Percentiles rank a stretch among this genome's conserved stretches.
phyloP scores from a whole-genome alignment of 2,888 invertebrate genomes.

The Aleiodes testaceus region DNA sequence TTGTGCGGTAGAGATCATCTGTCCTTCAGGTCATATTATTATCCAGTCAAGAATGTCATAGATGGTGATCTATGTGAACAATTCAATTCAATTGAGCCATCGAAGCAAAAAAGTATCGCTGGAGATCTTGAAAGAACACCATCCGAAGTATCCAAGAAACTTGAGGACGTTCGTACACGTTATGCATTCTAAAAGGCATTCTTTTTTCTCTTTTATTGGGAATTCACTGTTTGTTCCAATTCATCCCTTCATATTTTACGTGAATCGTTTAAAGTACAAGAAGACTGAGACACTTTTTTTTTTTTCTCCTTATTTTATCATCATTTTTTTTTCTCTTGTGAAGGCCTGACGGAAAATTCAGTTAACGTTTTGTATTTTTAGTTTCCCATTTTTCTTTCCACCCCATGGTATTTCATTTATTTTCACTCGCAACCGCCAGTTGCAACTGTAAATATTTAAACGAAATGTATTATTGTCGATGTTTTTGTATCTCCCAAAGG shows the following conservation, averaged over 20 bases:
- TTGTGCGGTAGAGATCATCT: constrained; percentile 98
- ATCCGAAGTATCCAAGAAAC: constrained; percentile 97
- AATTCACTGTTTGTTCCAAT: constrained; percentile 15
- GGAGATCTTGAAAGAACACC: constrained; percentile 95
- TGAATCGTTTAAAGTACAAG: not conserved
- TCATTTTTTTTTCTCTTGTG: not conserved
- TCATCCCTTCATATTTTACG: constrained; percentile 15
- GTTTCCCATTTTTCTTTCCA: not conserved
- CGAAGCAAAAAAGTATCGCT: constrained; percentile 96
- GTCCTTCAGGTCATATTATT: constrained; percentile 97
- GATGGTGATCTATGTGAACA: constrained; percentile 99
- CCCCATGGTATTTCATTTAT: not conserved
- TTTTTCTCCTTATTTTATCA: not conserved
- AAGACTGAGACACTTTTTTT: constrained; percentile 21
- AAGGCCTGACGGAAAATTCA: constrained; percentile 7
- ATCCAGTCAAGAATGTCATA: constrained; percentile 97
- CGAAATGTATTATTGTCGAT: constrained; percentile 22
- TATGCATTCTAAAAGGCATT: constrained; percentile 90
- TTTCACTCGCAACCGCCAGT: not conserved
- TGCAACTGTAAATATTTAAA: constrained; percentile 28
- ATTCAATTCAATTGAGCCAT: constrained; percentile 94
- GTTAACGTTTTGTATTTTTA: not conserved
- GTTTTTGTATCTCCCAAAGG: constrained; percentile 21
- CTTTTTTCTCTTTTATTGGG: constrained; percentile 1
- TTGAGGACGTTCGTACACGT: constrained; percentile 98